Conservation (phyloP, 2,797 vertebrate genomes). For the Parambassis ranga region DNA sequence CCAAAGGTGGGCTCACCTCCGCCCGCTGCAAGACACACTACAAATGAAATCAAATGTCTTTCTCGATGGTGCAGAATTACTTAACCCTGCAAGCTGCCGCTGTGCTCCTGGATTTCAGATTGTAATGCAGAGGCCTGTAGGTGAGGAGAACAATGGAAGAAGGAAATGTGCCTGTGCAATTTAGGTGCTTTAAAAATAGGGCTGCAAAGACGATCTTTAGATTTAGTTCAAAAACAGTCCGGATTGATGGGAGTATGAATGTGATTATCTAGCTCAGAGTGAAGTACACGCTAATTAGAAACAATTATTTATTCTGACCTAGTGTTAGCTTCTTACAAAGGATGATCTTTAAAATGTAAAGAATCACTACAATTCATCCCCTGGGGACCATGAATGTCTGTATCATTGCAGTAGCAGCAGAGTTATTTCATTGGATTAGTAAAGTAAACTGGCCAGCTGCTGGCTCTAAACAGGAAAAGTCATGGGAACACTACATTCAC, state of each 20-base stretch:
- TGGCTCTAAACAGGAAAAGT: background rate
- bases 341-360: no score
- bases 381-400: background rate
- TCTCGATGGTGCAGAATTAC: slow-evolving; percentile 81
- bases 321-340: no score
- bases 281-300: no score
- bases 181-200: background rate
- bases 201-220: no score
- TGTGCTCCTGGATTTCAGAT: slow-evolving; percentile 58
- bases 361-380: background rate
- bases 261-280: no score
- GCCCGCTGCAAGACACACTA: slow-evolving; percentile 79
- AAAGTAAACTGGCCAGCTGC: background rate
- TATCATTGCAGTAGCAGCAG: background rate
- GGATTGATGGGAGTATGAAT: background rate
- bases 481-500: background rate
- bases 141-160: slow-evolving; percentile 54
- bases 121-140: slow-evolving; percentile 58
- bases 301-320: no score
- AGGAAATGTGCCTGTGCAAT: slow-evolving; percentile 11
- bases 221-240: no score
- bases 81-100: slow-evolving; percentile 74
- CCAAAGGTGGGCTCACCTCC: slow-evolving; percentile 85
- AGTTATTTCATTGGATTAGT: background rate
- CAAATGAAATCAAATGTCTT: slow-evolving; percentile 89